Evolutionary conservation across 2,797 vertebrate genomes (phyloP).

Genomic region (Eleutherodactylus coqui): DNA sequence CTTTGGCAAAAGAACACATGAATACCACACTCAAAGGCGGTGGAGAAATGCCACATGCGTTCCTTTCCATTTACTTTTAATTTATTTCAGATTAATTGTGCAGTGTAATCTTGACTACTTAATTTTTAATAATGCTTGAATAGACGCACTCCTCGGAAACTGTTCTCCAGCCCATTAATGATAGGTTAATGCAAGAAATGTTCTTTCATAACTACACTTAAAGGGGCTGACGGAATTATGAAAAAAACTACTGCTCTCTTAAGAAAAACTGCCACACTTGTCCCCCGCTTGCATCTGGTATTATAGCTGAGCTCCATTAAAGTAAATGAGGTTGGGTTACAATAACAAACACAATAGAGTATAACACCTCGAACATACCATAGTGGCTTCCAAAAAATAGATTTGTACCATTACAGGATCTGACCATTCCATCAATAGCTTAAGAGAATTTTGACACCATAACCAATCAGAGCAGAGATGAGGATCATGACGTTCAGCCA

Average conservation of each 20-base stretch:
- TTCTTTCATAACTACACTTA: not conserved
- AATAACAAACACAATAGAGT: no score
- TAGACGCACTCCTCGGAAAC: constrained; percentile 57
- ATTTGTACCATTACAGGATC: not conserved
- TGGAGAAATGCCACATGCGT: constrained; percentile 50
- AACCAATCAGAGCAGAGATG: no score
- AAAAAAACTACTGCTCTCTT: not conserved
- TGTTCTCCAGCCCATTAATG: constrained; percentile 64
- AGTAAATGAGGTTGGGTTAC: not conserved
- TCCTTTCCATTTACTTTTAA: constrained; percentile 68
- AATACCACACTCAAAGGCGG: constrained; percentile 43
- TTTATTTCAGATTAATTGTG: constrained; percentile 72
- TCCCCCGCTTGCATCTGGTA: not conserved
- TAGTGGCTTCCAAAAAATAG: no score
- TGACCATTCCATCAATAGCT: not conserved
- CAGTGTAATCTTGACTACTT: constrained; percentile 67
- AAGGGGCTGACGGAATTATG: not conserved
- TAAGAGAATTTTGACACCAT: not conserved
- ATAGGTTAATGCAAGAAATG: constrained; percentile 44
- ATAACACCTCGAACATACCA: no score
- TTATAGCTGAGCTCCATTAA: not conserved
- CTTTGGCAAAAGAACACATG: constrained; percentile 68
- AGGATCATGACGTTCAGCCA: no score
- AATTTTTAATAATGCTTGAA: constrained; percentile 65
- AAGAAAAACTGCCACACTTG: not conserved